Evolutionary conservation across 1,140 invertebrate genomes (phyloP), one percentile per base, ranked within the genome.

Genomic region (Leptinotarsa defecta): DNA sequence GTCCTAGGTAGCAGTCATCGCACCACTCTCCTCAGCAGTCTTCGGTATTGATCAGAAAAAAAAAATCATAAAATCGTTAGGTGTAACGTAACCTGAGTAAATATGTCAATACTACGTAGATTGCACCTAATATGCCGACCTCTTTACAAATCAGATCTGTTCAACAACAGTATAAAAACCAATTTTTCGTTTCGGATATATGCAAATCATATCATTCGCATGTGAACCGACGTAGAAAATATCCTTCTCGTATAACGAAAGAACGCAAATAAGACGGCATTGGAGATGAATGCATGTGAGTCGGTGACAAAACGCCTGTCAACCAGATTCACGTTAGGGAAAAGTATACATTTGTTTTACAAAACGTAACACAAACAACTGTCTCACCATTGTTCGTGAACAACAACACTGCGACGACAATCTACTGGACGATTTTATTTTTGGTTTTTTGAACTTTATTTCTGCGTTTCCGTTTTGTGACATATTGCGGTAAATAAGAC

Each of bases 271-370:
- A 57, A 19, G n/a, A 3, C 52, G n/a, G n/a, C 52, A 57, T 17
- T 57, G 52, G n/a, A 15, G 17, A 57, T 57, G 17, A 57, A 57
- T 57, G 52, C 52, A 1, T 57, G 52, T 19, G n/a, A 17, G 52
- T 57, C 52, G 52, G 15, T 57, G 52, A 57, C 52, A 57, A 57
- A 57, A 57, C n/a, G 52, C n/a, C 52, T 57, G 52, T 57, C 52
- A 57, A 0, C 15, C n/a, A 19, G 52, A 57, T 57, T 19, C 52
- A 19, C 52, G 8, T n/a, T 13, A 17, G 52, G n/a, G 52, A 15
- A 57, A 57, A 57, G 15, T 4, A 57, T 15, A 57, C 52, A 57
- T 57, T 57, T 57, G n/a, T 57, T 57, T 15, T 19, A 19, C 52
- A 19, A 57, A 17, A 15, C n/a, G 52, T n/a, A 19, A 57, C 15